Evolutionary conservation across 2,888 invertebrate genomes (phyloP).

Genomic region (Drosophila yooni): DNA sequence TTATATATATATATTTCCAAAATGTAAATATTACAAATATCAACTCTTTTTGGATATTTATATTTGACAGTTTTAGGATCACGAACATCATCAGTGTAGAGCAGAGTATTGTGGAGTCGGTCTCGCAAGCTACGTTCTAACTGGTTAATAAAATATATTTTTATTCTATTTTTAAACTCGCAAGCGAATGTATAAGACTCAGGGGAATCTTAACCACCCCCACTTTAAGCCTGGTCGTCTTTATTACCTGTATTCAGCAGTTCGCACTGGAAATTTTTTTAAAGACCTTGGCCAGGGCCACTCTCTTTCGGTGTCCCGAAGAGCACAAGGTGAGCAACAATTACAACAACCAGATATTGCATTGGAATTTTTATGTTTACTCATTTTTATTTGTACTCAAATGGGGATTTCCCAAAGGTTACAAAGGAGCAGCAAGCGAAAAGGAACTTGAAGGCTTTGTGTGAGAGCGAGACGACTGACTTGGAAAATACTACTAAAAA

Average conservation of each 20-base stretch:
- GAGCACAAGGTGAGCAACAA: conserved; percentile 46
- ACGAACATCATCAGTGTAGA: not conserved
- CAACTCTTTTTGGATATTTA: not conserved
- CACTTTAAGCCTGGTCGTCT: conserved; percentile 1
- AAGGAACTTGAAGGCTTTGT: not conserved
- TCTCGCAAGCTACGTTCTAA: not conserved
- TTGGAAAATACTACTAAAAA: not conserved
- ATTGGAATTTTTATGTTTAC: conserved; percentile 1
- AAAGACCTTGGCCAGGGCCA: conserved; percentile 22
- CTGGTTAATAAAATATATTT: conserved; percentile 38
- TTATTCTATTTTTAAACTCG: not conserved
- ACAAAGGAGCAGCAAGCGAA: not conserved
- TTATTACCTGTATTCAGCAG: conserved; percentile 4
- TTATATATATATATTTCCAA: not conserved
- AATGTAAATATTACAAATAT: not conserved
- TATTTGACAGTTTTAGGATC: not conserved
- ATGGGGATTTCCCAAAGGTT: conserved; percentile 12
- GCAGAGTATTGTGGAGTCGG: not conserved
- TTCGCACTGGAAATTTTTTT: not conserved
- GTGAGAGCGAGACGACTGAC: not conserved
- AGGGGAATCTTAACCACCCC: not conserved
- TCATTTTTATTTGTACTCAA: not conserved
- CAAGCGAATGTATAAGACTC: not conserved
- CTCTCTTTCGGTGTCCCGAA: not conserved
- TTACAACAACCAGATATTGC: conserved; percentile 14